Conservation (phyloP, 2,113 vertebrate species). For the Apodemus speciosus region DNA sequence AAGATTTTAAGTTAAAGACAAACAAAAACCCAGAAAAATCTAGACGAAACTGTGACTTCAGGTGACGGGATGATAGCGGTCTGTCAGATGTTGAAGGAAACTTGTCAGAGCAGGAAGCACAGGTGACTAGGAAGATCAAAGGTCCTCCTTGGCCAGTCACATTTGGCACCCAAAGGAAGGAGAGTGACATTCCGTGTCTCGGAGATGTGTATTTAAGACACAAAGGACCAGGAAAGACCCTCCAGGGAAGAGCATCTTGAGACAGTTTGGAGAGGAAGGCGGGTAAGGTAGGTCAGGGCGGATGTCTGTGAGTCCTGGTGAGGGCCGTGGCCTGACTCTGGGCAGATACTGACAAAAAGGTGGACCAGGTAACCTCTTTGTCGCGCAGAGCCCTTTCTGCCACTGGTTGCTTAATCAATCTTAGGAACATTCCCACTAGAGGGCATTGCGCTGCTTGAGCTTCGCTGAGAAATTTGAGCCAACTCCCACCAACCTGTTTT, state of each 20-base stretch:
- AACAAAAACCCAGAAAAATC: not conserved
- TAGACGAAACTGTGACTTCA: not conserved
- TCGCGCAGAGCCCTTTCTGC: not conserved
- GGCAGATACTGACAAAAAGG: not conserved
- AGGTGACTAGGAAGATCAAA: not conserved
- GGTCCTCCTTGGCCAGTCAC: not conserved
- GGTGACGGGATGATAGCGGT: not conserved
- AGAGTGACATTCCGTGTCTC: not conserved
- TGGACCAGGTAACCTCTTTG: not conserved
- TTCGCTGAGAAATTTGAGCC: not conserved
- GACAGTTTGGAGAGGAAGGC: not conserved
- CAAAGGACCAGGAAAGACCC: not conserved
- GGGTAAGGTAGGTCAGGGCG: not conserved
- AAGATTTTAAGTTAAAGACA: not conserved
- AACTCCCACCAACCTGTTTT: not conserved
- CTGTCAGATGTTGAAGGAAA: not conserved
- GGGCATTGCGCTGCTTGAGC: slow-evolving; percentile 13
- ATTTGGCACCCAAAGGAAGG: not conserved
- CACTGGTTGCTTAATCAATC: not conserved
- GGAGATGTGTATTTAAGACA: not conserved
- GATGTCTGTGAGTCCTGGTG: too few species aligned
- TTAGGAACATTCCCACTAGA: not conserved
- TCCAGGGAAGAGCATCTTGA: not conserved
- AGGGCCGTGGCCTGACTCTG: not conserved
- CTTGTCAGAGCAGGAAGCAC: not conserved